Evolutionary conservation across 2,797 vertebrate genomes (phyloP), one percentile per base, ranked within the genome.

Genomic region (Lepus oiostolus): DNA sequence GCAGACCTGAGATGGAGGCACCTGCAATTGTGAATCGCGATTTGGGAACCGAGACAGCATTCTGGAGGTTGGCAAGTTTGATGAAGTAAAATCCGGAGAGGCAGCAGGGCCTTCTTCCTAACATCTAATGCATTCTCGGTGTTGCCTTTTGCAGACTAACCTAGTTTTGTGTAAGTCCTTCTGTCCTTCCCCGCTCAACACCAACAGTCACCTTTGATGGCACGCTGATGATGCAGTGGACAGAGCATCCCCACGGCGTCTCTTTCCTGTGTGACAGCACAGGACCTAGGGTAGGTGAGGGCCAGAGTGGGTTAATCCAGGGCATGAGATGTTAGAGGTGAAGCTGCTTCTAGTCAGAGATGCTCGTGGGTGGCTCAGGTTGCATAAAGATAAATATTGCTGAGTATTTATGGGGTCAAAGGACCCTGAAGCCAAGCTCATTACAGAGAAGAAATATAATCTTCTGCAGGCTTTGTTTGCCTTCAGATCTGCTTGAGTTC

Each of bases 381-480:
- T 83, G 70, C 54, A 75, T 32, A 65, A 84, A 88, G 79, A 89
- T 70, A 88, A 77, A 85, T 93, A 80, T 82, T 94, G 81, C 75
- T 96, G 50, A 90, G 50, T 62, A 50, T 67, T 63, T 42, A 21
- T 22, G 47, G 83, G 82, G 88, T 96, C 92, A 84, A 21, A 81
- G 93, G 75, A 75, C 58, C 35, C 38, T 60, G 60, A 21, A 81
- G 68, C 50, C 32, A 54, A 32, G 71, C 58, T 94, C 26, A 38
- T 54, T 5, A 22, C 35, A 35, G 63, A 81, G 62, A 62, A 74
- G 80, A 91, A 91, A 52, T 21, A 68, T 85, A 92, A 47, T 62
- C 65, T 62, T 84, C 71, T 94, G 85, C 90, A 92, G 71, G 52
- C 68, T 81, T 88, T 88, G 75, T 96, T 95, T 96, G 95, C 89